Evolutionary conservation across 2,888 invertebrate species (phyloP), one percentile per base, ranked within the genome.

Genomic region (Troides aeacus): DNA sequence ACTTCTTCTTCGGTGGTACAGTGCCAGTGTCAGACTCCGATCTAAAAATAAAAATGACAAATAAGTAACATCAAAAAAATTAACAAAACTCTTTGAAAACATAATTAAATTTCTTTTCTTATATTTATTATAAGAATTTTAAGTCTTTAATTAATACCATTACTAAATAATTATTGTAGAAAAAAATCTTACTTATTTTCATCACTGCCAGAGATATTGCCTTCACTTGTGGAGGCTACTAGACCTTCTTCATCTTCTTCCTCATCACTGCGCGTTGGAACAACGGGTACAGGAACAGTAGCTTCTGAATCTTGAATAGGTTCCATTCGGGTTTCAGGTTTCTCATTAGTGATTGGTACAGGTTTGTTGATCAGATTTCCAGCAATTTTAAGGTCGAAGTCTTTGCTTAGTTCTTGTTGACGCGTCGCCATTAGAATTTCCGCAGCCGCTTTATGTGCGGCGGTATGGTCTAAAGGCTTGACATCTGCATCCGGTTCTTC

Each of bases 161-260:
- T 1, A 53, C 18, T 1, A 53, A 5, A n/a, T n/a, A 6, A n/a
- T 53, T n/a, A 18, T n/a, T n/a, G 5, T n/a, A n/a, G 15, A n/a
- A 58, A 15, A 23, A 7, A 15, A 74, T 92, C 93, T 92, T 86
- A 95, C 95, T 94, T 94, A 83, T 95, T 96, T 83, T 97, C 97
- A 84, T 97, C 97, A 73, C 96, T 96, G 73, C 97, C 97, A 18
- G 97, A 96, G 78, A 95, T 95, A 79, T 96, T 97, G 77, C 96
- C 96, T 84, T 97, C 97, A 76, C 97, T 97, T 18, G 96, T 96
- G 8, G 96, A 96, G 60, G 95, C 95, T 4, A 97, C 97, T 0
- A 97, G 95, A 0, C 97, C 93, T 21, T 97, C 97, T 81, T 97
- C 97, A 75, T 96, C 96, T 82, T 96, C 96, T 80, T 95, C 95